Conservation (phyloP, 1,140 invertebrate species). For the Araneus ventricosus region DNA sequence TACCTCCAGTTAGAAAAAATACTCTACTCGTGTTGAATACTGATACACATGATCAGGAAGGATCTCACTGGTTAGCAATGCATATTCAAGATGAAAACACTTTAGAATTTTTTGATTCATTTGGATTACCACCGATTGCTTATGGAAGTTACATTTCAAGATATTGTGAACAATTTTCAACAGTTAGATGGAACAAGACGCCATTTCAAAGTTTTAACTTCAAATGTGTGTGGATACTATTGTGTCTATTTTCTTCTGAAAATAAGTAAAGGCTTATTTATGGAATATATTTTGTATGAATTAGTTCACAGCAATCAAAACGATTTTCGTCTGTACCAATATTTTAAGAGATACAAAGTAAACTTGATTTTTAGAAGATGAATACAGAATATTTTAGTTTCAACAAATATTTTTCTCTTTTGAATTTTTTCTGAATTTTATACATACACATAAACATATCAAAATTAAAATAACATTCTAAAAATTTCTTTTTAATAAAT, state of each 20-base stretch:
- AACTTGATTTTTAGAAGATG: too few species aligned
- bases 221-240: conserved; percentile 21
- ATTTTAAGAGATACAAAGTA: neutral
- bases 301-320: neutral
- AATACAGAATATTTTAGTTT: too few species aligned
- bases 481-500: too few species aligned
- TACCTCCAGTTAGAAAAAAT: neutral
- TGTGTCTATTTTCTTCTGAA: conserved; percentile 34
- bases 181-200: neutral
- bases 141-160: neutral
- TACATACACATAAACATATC: too few species aligned
- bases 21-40: neutral
- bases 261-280: neutral
- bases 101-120: neutral
- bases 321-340: neutral
- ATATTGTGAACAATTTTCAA: neutral
- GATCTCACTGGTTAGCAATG: conserved; percentile 1
- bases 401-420: too few species aligned
- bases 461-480: too few species aligned
- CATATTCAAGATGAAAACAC: conserved; percentile 5
- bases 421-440: too few species aligned
- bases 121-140: neutral
- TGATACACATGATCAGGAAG: neutral
- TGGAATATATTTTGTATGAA: neutral
- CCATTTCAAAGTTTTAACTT: conserved; percentile 6